Conservation (phyloP, 2,113 vertebrate genomes). For the Hassar affinis region DNA sequence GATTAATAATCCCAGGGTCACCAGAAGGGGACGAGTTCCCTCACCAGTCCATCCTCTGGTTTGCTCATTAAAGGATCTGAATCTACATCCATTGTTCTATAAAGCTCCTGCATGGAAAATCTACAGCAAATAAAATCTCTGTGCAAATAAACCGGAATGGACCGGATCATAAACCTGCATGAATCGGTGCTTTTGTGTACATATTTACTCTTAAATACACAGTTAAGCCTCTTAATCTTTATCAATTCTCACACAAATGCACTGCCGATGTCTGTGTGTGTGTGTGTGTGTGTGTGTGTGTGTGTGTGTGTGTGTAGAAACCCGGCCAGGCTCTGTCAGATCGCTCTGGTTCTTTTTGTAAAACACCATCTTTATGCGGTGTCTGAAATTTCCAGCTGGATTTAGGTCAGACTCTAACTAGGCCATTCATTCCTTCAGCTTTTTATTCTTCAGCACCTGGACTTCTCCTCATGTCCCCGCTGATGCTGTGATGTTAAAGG, state of each 20-base stretch:
- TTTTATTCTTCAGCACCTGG: constrained; percentile 16
- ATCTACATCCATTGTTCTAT: too few relatives aligned
- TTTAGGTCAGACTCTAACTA: constrained; percentile 37
- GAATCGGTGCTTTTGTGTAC: background rate
- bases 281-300: too few relatives aligned
- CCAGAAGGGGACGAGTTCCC: background rate
- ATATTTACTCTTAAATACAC: background rate
- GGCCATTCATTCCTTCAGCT: constrained; percentile 23
- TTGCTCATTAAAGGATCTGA: too few relatives aligned
- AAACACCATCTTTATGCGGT: background rate
- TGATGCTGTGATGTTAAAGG: background rate
- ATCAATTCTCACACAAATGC: background rate
- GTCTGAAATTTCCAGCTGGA: constrained; percentile 3
- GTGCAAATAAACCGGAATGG: background rate
- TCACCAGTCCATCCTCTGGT: too few relatives aligned
- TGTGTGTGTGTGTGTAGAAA: too few relatives aligned
- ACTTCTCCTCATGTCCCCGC: background rate
- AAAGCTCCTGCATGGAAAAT: too few relatives aligned
- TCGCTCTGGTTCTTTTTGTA: background rate
- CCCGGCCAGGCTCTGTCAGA: background rate
- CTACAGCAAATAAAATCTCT: too few relatives aligned
- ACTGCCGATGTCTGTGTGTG: background rate
- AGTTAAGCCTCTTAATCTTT: background rate
- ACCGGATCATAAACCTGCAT: background rate
- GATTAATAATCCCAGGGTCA: background rate